Base-by-base conservation (phyloP, 2,797 vertebrate genomes). In the Rhodeus uyekii region DNA sequence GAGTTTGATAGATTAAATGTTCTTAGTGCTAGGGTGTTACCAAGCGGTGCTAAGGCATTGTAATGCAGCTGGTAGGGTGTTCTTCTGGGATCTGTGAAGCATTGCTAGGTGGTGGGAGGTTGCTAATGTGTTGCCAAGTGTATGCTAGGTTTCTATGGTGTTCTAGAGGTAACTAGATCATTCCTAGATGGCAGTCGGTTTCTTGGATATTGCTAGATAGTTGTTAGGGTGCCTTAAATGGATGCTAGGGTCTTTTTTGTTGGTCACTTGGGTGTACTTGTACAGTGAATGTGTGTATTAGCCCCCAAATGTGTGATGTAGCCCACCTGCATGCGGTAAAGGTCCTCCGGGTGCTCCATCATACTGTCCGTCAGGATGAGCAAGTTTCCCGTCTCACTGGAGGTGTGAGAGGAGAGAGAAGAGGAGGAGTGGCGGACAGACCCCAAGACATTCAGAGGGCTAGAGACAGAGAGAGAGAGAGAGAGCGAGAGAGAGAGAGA, bases 371-470 rank as follows among this genome's bases (percentile, higher is more conserved):
- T 97, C 90, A 98, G 94, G 90, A 97, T 96, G 88, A 97, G 95
- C n/a, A 97, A 90, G 91, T 98, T 99, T 81, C 98, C 98, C 0
- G 96, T 95, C 93, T 99, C 98, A 4, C 97, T 99, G 81, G 97
- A 99, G 4, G 98, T 95, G 89, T 98, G 97, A 61, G 98, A 99
- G 2, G 98, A 99, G 88, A 99, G 95, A 64, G 97, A 99, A 89
- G 98, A 98, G 2, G 97, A 98, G 0, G 97, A 99, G 91, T 98
- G 97, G 79, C 98, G 95, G 86, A 97, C 96, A 2, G 97, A 96
- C 75, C 96, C 96, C 89, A 97, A 96, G 87, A 98, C 90, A 89
- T 96, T 98, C 91, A 98, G 92, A 48, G 97, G 97, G 93, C 98
- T 99, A 94, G 4, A 88, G 87, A 87, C 69, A 89, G 19, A 29